phyloP scores from a whole-genome alignment of 2,797 vertebrate genomes.

The Chrosomus eos region DNA sequence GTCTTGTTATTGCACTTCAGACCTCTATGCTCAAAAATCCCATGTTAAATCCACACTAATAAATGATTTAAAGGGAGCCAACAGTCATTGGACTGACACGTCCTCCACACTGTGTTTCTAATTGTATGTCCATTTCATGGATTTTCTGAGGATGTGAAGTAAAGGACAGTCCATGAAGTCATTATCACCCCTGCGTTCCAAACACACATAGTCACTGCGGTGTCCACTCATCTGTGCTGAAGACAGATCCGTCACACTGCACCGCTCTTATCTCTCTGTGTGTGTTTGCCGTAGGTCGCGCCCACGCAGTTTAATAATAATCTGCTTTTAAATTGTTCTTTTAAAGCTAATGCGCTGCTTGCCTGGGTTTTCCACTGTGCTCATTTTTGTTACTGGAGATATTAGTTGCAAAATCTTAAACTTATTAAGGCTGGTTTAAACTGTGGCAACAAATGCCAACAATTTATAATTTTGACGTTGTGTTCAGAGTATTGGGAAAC shows the following conservation, averaged over 20 bases:
- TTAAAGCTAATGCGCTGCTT: slow-evolving; percentile 22
- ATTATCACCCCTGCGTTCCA: slow-evolving; percentile 38
- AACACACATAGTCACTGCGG: slow-evolving; percentile 8
- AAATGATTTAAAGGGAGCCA: slow-evolving; percentile 33
- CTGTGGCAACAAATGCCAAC: neutral
- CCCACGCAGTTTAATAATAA: slow-evolving; percentile 55
- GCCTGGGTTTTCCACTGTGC: slow-evolving; percentile 11
- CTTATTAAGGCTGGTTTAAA: neutral
- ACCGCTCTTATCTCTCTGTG: slow-evolving; percentile 46
- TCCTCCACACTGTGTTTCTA: slow-evolving; percentile 22
- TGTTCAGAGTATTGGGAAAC: neutral
- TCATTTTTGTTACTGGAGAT: neutral
- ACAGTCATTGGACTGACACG: slow-evolving; percentile 15
- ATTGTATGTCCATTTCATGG: slow-evolving; percentile 34
- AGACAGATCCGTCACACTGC: slow-evolving; percentile 45
- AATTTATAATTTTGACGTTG: neutral
- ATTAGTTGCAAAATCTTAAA: neutral
- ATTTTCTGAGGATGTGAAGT: slow-evolving; percentile 20
- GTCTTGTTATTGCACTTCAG: slow-evolving; percentile 27
- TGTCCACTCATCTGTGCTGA: slow-evolving; percentile 41
- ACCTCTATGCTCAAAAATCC: slow-evolving; percentile 7
- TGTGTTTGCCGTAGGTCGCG: slow-evolving; percentile 41
- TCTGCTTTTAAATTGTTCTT: slow-evolving; percentile 35
- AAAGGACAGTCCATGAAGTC: slow-evolving; percentile 47
- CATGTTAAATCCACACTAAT: slow-evolving; percentile 31